These are phyloP conservation scores for Matsumurasca onukii DNA, from an alignment of 1,140 invertebrate genomes.

Conservation along the genomic window DNA sequence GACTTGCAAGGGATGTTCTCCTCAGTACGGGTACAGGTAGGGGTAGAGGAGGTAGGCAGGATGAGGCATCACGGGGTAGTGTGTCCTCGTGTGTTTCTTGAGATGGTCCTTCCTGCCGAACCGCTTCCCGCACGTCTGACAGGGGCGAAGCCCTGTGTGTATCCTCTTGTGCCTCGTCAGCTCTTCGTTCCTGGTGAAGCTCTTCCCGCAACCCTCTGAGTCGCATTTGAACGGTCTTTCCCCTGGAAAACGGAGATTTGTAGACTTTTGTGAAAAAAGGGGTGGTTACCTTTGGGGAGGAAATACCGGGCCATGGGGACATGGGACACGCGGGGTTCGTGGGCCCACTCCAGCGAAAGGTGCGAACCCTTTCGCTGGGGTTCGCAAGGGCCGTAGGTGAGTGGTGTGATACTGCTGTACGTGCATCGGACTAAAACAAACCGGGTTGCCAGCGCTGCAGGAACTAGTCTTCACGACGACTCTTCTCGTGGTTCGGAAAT, in stretches of 20 bases:
- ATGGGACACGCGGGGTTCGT: no score
- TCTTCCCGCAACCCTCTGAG: slow-evolving; percentile 74
- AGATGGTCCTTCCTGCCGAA: slow-evolving; percentile 89
- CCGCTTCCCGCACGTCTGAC: slow-evolving; percentile 76
- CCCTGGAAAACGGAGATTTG: slow-evolving; percentile 53
- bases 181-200: slow-evolving; percentile 92
- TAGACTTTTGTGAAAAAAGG: neutral
- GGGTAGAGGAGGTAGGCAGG: slow-evolving; percentile 34
- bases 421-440: no score
- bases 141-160: slow-evolving; percentile 81
- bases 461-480: no score
- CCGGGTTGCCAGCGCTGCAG: no score
- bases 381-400: no score
- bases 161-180: slow-evolving; percentile 88
- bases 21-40: slow-evolving; percentile 37
- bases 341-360: no score
- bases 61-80: slow-evolving; percentile 30
- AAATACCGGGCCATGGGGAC: no score
- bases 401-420: no score
- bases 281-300: neutral
- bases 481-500: no score
- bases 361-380: no score
- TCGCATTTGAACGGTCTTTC: slow-evolving; percentile 87
- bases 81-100: slow-evolving; percentile 67
- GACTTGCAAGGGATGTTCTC: neutral